Conservation (phyloP, 1,140 invertebrate genomes). For the Caenorhabditis briggsae region DNA sequence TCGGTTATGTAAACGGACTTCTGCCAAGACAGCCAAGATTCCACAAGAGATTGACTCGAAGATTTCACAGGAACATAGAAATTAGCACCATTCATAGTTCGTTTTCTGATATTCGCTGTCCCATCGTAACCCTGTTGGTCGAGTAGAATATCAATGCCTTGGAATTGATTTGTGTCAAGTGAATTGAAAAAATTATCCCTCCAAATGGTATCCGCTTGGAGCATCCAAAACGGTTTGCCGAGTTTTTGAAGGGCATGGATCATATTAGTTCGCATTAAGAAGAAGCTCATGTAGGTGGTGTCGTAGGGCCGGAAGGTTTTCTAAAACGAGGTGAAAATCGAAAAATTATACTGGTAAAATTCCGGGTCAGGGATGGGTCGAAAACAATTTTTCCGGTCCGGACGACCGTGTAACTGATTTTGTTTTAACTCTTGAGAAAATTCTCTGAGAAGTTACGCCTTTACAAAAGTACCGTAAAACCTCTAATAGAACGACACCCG, state of each 20-base stretch:
- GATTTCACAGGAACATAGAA: slow-evolving; percentile 61
- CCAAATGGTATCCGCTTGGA: slow-evolving; percentile 70
- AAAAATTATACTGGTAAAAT: no score
- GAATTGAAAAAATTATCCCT: slow-evolving; percentile 59
- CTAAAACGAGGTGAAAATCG: slow-evolving; percentile 48
- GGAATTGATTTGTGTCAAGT: background rate
- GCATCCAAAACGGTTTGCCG: slow-evolving; percentile 68
- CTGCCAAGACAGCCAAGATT: slow-evolving; percentile 66
- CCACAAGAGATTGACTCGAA: slow-evolving; percentile 39
- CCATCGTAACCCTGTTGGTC: slow-evolving; percentile 67
- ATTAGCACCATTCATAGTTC: slow-evolving; percentile 69
- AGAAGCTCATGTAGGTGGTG: slow-evolving; percentile 69
- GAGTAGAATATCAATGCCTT: slow-evolving; percentile 63
- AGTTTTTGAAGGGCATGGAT: slow-evolving; percentile 65
- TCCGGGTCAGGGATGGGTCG: no score
- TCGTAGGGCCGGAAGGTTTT: slow-evolving; percentile 66
- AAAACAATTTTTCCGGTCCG: no score
- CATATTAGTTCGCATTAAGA: slow-evolving; percentile 68
- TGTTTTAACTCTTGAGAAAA: no score
- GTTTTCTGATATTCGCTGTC: slow-evolving; percentile 40
- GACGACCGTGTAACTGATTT: no score
- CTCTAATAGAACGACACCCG: no score
- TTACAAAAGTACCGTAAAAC: no score
- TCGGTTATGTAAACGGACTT: slow-evolving; percentile 68
- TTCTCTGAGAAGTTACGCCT: background rate